Base-by-base conservation (phyloP, 2,113 vertebrate species). In the Eubucco bourcierii region DNA sequence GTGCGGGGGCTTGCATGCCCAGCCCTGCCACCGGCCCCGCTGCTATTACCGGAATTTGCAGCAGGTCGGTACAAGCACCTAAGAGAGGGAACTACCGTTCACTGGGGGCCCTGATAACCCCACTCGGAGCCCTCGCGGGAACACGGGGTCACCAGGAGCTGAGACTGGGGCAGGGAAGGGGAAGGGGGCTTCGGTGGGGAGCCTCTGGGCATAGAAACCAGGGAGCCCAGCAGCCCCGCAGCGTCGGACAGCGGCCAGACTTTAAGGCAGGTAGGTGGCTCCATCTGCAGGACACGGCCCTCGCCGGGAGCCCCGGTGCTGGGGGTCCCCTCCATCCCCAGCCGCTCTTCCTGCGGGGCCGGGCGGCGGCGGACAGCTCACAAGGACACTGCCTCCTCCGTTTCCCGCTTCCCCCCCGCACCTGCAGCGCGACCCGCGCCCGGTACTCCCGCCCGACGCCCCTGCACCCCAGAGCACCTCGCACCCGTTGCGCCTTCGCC, bases 211-310 rank as follows among this genome's bases (percentile, higher is more conserved):
- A 7, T 39, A 14, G 37, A 2, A 80, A 4, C 14, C 44, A 5
- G 27, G 58, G 50, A 27, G 12, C 14, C 25, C 25, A 44, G 55
- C 7, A 23, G 29, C 50, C 23, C 18, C 16, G 15, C 67, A 58
- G 61, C 4, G 9, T 23, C 19, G 58, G 34, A 34, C 82, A 90
- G 75, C 7, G 39, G 28, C 47, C 4, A 50, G 50, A 23, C 46
- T 85, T 28, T 92, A 58, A 37, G 16, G 65, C 53, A n/a, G 91
- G 84, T 12, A 92, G 61, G 77, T 91, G 93, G 94, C 90, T 90
- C 95, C 94, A 94, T 88, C 90, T 96, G 94, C 93, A 96, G 95
- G 95, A 94, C 86, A 52, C 10, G n/a, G 52, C 15, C 55, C 46
- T 15, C 44, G 19, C 61, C 41, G 12, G 72, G 80, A 80, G 72